Percentiles rank a stretch among this genome's conserved stretches.
phyloP scores from a whole-genome alignment of 1,140 invertebrate species.

The Wiebesia pumilae region DNA sequence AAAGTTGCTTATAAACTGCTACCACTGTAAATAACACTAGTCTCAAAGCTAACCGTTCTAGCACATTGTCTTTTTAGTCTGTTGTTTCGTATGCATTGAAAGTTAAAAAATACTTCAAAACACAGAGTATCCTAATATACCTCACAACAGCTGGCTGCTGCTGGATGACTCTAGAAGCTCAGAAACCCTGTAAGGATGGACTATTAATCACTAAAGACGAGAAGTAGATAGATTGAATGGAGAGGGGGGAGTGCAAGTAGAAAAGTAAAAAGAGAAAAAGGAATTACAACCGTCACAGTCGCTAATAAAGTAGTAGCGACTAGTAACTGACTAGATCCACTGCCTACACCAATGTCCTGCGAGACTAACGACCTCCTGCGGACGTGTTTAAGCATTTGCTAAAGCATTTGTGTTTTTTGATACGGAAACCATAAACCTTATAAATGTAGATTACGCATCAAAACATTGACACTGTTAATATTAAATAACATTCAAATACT shows the following conservation, averaged over 20 bases:
- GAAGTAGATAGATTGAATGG: neutral
- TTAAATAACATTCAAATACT: neutral
- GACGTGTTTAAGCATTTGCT: constrained; percentile 5
- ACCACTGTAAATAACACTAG: neutral
- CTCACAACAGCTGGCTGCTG: constrained; percentile 1
- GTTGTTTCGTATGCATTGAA: neutral
- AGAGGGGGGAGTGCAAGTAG: neutral
- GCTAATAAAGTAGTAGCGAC: constrained; percentile 2
- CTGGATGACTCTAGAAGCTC: neutral
- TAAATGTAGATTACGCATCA: neutral
- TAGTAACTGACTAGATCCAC: neutral
- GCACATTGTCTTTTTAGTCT: neutral
- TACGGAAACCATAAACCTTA: neutral
- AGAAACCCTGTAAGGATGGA: neutral
- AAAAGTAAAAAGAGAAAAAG: neutral
- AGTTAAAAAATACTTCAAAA: neutral
- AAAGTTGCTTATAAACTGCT: neutral
- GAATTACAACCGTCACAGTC: neutral
- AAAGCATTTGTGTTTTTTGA: too few relatives aligned
- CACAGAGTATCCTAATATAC: neutral
- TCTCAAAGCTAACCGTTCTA: neutral
- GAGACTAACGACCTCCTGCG: constrained; percentile 30
- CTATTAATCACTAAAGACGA: neutral
- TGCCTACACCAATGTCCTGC: neutral
- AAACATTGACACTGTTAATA: neutral